Base-by-base conservation (phyloP, 2,888 invertebrate species). In the Mythimna pallens region DNA sequence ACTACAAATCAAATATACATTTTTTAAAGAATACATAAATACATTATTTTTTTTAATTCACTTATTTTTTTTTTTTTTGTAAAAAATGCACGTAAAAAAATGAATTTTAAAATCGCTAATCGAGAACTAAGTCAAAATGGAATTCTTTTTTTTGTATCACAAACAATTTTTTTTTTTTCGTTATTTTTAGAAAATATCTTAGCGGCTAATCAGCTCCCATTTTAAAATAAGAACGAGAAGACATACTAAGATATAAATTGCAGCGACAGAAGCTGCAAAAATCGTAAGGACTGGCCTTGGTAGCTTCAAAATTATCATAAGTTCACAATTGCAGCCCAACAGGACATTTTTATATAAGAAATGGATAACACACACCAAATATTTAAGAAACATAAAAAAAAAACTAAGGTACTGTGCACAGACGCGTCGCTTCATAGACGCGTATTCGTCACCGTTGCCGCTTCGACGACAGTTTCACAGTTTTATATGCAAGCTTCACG, bases 91-190 rank as follows among this genome's bases (percentile, higher is more conserved):
- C 79, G 71, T 9, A 80, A 78, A 80, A 85, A 76, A 89, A 87
- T 89, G 91, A 91, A 87, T 76, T 86, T 76, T 66, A 70, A 79
- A 76, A 73, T 64, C 76, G 70, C 85, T 85, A 85, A 86, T 88
- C 81, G 84, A 87, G 55, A 90, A 90, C 94, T 93, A 94, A 92
- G 87, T 86, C 88, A 94, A 94, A 94, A 95, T 94, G 94, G 95
- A 94, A 95, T 94, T 80, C 72, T 89, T 90, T 90, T 89, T 87
- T 89, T 91, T 92, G 85, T 94, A 95, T 95, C 95, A 95, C 95
- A 95, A 85, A 85, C 83, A 81, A 70, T 76, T 64, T 63, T 58
- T 68, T 58, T 68, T 63, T 80, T 80, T 69, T 63, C 64, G 62
- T 40, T 70, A 59, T 64, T 68, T 74, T 43, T 20, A 12, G 10